phyloP scores from a whole-genome alignment of 2,888 invertebrate genomes.

The Biston betularia region DNA sequence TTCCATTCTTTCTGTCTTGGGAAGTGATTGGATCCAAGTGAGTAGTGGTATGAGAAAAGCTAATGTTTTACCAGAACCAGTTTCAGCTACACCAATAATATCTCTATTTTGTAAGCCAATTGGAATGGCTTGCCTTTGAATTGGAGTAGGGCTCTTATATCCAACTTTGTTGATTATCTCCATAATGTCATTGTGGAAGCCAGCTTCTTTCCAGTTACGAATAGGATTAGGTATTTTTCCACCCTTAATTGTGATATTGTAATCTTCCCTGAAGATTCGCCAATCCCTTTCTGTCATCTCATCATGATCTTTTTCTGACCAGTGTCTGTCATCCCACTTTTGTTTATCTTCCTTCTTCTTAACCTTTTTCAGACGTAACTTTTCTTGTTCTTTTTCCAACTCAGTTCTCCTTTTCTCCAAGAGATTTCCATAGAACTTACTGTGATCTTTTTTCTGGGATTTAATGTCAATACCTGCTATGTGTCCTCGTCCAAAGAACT shows the following conservation, averaged over 20 bases:
- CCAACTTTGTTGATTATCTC: constrained; percentile 98
- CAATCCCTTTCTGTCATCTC: constrained; percentile 99
- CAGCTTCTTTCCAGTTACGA: constrained; percentile 97
- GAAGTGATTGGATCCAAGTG: constrained; percentile 98
- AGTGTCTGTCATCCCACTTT: constrained; percentile 99
- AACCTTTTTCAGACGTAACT: constrained; percentile 95
- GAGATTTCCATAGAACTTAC: constrained; percentile 98
- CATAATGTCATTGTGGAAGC: constrained; percentile 94
- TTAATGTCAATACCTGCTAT: constrained; percentile 99
- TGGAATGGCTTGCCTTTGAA: constrained; percentile 99
- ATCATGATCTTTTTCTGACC: constrained; percentile 96
- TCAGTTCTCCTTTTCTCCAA: constrained; percentile 98
- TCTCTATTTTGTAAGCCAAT: constrained; percentile 98
- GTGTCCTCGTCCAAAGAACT: constrained; percentile 99
- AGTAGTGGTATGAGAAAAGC: constrained; percentile 99
- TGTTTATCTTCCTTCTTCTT: constrained; percentile 98
- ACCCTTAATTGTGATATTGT: constrained; percentile 99
- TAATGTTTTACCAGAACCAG: constrained; percentile 99
- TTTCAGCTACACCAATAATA: constrained; percentile 99
- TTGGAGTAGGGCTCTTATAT: constrained; percentile 99
- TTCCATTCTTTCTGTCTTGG: constrained; percentile 96
- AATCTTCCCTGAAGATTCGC: constrained; percentile 99
- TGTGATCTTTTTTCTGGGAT: constrained; percentile 97
- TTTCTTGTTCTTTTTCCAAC: constrained; percentile 98
- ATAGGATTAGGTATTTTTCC: constrained; percentile 99